Percentiles rank a stretch among this genome's conserved stretches.
Evolutionary conservation across 2,888 invertebrate species (phyloP).

Genomic region (Cistogaster globosa): DNA sequence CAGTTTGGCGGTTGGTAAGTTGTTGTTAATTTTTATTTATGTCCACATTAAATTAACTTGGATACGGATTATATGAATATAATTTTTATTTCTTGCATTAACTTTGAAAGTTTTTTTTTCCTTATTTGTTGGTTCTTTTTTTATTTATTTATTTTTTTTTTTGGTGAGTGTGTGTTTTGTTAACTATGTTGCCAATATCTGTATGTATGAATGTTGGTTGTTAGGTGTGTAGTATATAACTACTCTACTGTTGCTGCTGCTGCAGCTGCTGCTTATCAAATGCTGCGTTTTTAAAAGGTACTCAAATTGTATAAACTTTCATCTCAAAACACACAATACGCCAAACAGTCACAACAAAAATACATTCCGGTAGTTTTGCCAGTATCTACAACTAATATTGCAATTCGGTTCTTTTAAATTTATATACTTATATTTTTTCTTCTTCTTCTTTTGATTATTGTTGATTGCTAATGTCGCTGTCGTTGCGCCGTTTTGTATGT

Average conservation of each 20-base stretch:
- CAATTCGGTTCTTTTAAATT: constrained; percentile 49
- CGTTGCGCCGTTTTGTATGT: constrained; percentile 47
- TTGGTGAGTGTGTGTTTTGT: neutral
- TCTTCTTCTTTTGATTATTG: constrained; percentile 1
- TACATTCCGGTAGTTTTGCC: constrained; percentile 62
- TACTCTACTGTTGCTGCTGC: constrained; percentile 26
- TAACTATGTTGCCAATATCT: neutral
- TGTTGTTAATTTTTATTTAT: constrained; percentile 1
- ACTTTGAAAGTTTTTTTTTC: constrained; percentile 49
- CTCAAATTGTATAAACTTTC: constrained; percentile 66
- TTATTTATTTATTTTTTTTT: neutral
- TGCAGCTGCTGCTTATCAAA: constrained; percentile 62
- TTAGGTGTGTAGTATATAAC: neutral
- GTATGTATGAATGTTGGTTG: neutral
- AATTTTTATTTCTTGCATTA: constrained; percentile 22
- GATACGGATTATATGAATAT: constrained; percentile 37
- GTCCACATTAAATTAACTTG: constrained; percentile 7
- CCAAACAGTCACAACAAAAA: constrained; percentile 55
- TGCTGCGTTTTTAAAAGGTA: constrained; percentile 69
- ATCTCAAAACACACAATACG: constrained; percentile 59
- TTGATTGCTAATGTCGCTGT: constrained; percentile 31
- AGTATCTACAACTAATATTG: constrained; percentile 48
- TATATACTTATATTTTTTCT: neutral
- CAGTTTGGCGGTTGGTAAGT: neutral
- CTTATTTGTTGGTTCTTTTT: no score